Evolutionary conservation across 2,797 vertebrate species (phyloP).

Genomic region (Sebastiscus albofasciatus): DNA sequence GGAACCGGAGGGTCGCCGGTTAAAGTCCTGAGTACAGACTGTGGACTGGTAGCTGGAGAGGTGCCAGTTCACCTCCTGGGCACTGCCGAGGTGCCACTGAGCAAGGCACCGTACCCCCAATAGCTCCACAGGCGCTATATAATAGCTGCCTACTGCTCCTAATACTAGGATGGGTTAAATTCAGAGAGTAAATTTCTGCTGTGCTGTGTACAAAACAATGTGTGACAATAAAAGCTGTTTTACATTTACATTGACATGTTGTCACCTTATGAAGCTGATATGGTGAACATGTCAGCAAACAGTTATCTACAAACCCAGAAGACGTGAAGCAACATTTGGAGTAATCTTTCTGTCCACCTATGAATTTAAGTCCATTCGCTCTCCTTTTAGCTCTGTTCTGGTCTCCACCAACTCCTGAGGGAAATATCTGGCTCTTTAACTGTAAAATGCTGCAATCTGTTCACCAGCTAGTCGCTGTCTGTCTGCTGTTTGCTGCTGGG

Average conservation of each 20-base stretch:
- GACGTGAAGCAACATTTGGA: not conserved
- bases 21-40: fast-evolving
- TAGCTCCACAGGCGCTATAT: no score
- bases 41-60: no score
- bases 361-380: not conserved
- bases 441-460: no score
- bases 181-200: no score
- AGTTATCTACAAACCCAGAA: not conserved
- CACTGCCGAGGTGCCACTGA: no score
- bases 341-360: not conserved
- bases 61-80: no score
- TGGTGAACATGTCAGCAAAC: not conserved
- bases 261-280: not conserved
- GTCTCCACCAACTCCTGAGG: not conserved
- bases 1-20: no score
- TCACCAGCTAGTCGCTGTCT: not conserved
- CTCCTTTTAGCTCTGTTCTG: not conserved
- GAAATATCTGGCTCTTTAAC: no score
- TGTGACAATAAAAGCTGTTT: no score
- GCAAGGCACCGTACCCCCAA: fast-evolving
- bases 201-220: no score
- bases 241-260: not conserved
- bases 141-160: no score
- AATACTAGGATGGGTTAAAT: no score
- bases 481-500: not conserved